Evolutionary conservation across 2,797 vertebrate genomes (phyloP).

Genomic region (Acropternis orthonyx): DNA sequence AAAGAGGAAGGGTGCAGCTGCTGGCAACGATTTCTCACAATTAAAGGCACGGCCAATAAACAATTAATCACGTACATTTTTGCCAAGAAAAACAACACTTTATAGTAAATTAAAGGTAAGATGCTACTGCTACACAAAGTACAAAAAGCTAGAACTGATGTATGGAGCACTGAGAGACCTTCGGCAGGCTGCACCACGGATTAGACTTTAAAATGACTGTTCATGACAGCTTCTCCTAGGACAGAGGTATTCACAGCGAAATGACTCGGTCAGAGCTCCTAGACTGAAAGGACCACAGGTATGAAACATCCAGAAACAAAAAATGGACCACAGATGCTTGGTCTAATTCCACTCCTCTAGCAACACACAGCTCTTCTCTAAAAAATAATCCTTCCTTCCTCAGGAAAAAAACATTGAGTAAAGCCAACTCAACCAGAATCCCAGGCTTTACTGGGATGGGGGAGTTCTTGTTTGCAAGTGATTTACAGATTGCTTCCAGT

Average conservation of each 20-base stretch:
- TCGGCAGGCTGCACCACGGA: background rate
- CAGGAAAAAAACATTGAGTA: background rate
- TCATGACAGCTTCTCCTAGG: background rate
- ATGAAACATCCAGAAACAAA: background rate
- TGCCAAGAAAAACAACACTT: constrained; percentile 37
- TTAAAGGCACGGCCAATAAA: constrained; percentile 26
- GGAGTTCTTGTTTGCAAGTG: background rate
- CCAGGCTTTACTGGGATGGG: background rate
- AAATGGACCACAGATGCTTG: background rate
- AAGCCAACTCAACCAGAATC: background rate
- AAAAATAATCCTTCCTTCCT: background rate
- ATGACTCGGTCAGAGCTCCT: background rate
- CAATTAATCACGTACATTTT: constrained; percentile 17
- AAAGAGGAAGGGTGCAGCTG: background rate
- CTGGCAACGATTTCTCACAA: constrained; percentile 2
- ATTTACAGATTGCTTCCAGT: constrained; percentile 33
- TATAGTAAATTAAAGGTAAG: constrained; percentile 22
- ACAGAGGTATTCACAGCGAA: background rate
- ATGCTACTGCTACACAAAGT: background rate
- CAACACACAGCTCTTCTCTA: background rate
- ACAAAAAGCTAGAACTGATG: background rate
- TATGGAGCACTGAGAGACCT: background rate
- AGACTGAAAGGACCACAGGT: background rate
- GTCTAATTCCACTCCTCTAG: background rate
- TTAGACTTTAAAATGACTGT: background rate